These are phyloP conservation scores for Hirudo medicinalis DNA, from an alignment of 1,140 invertebrate species.

Conservation along the genomic window DNA sequence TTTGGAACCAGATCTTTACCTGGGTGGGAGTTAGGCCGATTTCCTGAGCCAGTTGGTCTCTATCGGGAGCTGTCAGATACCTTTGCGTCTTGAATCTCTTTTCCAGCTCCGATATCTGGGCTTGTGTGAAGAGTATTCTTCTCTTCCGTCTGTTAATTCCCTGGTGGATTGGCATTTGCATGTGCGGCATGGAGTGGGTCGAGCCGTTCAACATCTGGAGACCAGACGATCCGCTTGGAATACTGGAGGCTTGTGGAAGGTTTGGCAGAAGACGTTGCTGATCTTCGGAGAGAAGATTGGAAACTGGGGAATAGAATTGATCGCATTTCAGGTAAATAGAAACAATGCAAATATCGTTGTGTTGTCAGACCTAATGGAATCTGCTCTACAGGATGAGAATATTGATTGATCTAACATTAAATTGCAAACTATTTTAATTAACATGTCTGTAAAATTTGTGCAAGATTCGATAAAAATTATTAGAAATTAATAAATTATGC, in stretches of 20 bases:
- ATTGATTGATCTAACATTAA: too few species aligned
- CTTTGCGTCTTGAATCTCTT: conserved; percentile 84
- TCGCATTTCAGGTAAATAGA: too few species aligned
- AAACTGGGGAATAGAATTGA: too few species aligned
- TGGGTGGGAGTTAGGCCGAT: conserved; percentile 42
- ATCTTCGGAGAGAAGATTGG: not conserved
- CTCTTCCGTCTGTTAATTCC: conserved; percentile 17
- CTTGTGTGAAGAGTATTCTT: conserved; percentile 19
- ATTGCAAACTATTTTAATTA: too few species aligned
- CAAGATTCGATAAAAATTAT: too few species aligned
- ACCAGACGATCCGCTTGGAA: not conserved
- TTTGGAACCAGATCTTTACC: conserved; percentile 96
- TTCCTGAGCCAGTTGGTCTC: conserved; percentile 82
- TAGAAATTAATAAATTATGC: too few species aligned
- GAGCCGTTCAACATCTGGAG: not conserved
- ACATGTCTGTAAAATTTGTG: too few species aligned
- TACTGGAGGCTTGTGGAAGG: not conserved
- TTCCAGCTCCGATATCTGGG: conserved; percentile 86
- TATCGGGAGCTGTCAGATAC: conserved; percentile 85
- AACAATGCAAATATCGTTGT: too few species aligned
- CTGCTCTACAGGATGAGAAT: too few species aligned
- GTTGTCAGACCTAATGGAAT: too few species aligned
- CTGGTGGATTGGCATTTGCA: conserved; percentile 1
- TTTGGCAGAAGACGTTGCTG: not conserved
- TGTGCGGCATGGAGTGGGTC: not conserved